A percentile compares a stretch with the other conserved stretches of the same genome.
Conservation (phyloP, 2,888 invertebrate genomes). For the Clepsis dumicolana region DNA sequence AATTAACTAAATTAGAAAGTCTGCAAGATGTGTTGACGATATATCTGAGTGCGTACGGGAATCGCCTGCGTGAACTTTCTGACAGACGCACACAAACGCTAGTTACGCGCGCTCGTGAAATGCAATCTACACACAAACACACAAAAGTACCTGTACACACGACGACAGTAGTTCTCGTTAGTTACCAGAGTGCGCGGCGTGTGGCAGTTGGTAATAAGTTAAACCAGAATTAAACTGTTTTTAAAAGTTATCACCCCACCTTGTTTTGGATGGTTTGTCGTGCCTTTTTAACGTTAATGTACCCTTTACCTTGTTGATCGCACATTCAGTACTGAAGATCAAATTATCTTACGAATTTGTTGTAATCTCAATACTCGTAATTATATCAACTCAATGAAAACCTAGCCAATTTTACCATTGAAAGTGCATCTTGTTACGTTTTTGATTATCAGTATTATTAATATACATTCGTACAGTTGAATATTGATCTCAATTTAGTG, state of each 20-base stretch:
- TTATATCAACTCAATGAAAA: conserved; percentile 4
- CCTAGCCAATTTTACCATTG: neutral
- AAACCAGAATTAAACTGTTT: conserved; percentile 16
- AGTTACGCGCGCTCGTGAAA: neutral
- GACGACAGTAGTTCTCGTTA: too few species aligned
- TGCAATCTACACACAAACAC: neutral
- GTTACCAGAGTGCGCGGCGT: conserved; percentile 7
- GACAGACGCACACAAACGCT: neutral
- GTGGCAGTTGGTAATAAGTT: conserved; percentile 6
- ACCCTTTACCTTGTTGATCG: conserved; percentile 53
- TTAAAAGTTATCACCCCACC: conserved; percentile 50
- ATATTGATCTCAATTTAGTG: conserved; percentile 29
- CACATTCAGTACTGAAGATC: conserved; percentile 45
- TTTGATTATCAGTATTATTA: conserved; percentile 12
- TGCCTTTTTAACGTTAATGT: conserved; percentile 63
- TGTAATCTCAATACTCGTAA: neutral
- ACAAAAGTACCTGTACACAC: too few species aligned
- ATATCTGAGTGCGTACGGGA: neutral
- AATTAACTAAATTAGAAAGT: neutral
- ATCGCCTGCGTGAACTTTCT: neutral
- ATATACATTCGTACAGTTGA: conserved; percentile 16
- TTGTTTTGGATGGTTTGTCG: conserved; percentile 61
- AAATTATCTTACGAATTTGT: neutral
- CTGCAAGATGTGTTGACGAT: neutral
- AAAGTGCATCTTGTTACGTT: conserved; percentile 20